Evolutionary conservation across 1,140 invertebrate genomes (phyloP), one percentile per base, ranked within the genome.

Genomic region (Dreissena polymorpha): DNA sequence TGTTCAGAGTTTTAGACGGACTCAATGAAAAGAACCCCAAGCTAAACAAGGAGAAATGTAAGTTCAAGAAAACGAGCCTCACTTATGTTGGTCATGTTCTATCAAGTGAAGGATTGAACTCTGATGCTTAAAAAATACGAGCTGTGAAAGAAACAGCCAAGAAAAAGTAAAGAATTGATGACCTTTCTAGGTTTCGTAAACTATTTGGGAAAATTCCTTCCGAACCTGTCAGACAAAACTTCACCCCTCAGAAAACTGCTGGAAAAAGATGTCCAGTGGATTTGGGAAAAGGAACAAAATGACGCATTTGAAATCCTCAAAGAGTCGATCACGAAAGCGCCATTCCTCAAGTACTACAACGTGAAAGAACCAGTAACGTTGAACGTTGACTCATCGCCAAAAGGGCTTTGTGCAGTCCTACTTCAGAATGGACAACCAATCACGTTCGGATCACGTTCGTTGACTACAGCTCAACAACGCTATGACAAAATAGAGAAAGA

Each of bases 401-500:
- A n/a, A n/a, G n/a, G n/a, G n/a, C 67, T 81, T 25, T 67, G 78
- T n/a, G n/a, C 78, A 64, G 78, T 65, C 51, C 12, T 70, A 68
- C 7, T 70, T 3, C 39, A 68, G 25, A n/a, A 68, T 23, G 39
- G 29, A 0, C 51, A 80, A 29, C 92, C 92, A 8, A 85, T 93
- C 5, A 85, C 85, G 50, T 94, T 89, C 90, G 90, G 91, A 0
- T 92, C 89, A 13, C 83, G 90, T 84, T 79, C 85, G n/a, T 84
- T 94, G 18, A 92, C 88, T 18, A 77, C 85, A 14, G 79, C 90
- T 27, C 87, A 93, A 85, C 23, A 81, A 51, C 88, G 89, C 25
- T 94, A 90, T 82, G 86, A 91, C 14, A 91, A 93, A 85, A 94
- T 93, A n/a, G 88, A 89, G 83, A 89, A 85, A 77, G 83, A 88